Evolutionary conservation across 2,113 vertebrate genomes (phyloP).

Genomic region (Labeo rohita): DNA sequence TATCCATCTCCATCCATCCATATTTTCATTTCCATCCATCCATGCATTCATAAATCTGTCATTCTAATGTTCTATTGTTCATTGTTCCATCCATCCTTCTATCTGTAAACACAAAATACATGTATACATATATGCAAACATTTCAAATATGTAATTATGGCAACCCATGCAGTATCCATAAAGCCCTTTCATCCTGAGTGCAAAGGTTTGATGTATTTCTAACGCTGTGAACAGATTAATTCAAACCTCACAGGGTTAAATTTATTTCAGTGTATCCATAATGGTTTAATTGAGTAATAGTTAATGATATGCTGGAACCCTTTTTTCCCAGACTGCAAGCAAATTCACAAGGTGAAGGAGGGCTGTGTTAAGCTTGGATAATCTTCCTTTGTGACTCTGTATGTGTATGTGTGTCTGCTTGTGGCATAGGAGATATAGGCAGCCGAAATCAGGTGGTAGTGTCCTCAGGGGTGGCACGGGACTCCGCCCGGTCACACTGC

Average conservation of each 20-base stretch:
- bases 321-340: slow-evolving; percentile 6
- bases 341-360: slow-evolving; percentile 18
- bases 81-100: neutral
- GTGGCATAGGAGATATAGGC: neutral
- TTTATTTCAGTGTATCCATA: neutral
- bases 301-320: slow-evolving; percentile 12
- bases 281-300: slow-evolving; percentile 3
- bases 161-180: neutral
- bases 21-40: neutral
- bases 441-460: neutral
- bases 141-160: neutral
- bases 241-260: neutral
- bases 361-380: slow-evolving; percentile 25
- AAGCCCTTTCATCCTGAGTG: neutral
- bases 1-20: neutral
- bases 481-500: neutral
- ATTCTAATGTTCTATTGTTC: neutral
- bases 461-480: neutral
- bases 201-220: slow-evolving; percentile 6
- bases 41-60: neutral
- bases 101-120: neutral
- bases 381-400: neutral
- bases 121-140: neutral
- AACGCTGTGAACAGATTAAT: neutral
- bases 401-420: neutral